Percentiles rank a stretch among this genome's conserved stretches.
Evolutionary conservation across 2,888 invertebrate species (phyloP).

Genomic region (Bombyx huttoni): DNA sequence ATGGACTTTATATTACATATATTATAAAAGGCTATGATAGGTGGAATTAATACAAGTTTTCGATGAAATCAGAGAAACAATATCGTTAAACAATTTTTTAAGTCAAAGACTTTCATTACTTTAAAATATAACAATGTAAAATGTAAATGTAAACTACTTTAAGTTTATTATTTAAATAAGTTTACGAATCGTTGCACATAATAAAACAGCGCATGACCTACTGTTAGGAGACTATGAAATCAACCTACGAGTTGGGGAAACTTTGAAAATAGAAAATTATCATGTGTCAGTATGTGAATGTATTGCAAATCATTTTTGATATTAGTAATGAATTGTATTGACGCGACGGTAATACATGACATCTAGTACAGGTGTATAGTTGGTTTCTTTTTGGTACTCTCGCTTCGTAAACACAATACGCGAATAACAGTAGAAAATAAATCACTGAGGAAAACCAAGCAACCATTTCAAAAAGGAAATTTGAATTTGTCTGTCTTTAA

Average conservation of each 20-base stretch:
- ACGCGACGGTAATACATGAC: constrained; percentile 28
- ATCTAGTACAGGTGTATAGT: constrained; percentile 44
- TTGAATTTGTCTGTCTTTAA: too few species aligned
- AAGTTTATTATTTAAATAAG: not conserved
- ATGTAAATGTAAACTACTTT: not conserved
- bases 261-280: not conserved
- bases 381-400: constrained; percentile 15
- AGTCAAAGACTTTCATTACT: too few species aligned
- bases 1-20: too few species aligned
- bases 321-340: constrained; percentile 13
- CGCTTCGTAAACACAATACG: too few species aligned
- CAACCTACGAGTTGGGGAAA: not conserved
- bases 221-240: not conserved
- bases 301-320: constrained; percentile 16
- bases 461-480: too few species aligned
- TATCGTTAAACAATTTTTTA: too few species aligned
- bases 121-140: too few species aligned
- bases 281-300: constrained; percentile 4
- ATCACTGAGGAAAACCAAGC: too few species aligned
- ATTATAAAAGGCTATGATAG: too few species aligned
- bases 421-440: too few species aligned
- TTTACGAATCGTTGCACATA: not conserved
- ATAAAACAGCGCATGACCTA: not conserved
- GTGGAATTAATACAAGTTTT: too few species aligned
- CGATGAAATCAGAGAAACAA: too few species aligned